A percentile compares a stretch with the other conserved stretches of the same genome.
phyloP scores from a whole-genome alignment of 2,797 vertebrate species.

The Sebastes vulpes region DNA sequence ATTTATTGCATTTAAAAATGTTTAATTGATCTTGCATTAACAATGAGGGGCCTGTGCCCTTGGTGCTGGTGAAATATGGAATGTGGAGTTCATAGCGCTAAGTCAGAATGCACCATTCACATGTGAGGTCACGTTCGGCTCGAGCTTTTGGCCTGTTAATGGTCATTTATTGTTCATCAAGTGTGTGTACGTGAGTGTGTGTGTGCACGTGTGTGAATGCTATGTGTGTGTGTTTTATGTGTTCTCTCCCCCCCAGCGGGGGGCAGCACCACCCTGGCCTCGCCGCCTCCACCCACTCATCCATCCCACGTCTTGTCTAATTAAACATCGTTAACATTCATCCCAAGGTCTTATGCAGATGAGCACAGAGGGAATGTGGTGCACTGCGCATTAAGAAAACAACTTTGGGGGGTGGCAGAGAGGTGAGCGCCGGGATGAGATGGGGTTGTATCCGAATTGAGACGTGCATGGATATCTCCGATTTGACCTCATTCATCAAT shows the following conservation, averaged over 20 bases:
- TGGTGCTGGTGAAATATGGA: constrained; percentile 63
- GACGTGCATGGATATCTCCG: constrained; percentile 85
- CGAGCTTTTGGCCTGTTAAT: constrained; percentile 77
- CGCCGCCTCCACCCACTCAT: constrained; percentile 80
- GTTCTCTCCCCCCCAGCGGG: constrained; percentile 74
- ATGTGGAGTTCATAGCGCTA: constrained; percentile 16
- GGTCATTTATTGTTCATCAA: constrained; percentile 75
- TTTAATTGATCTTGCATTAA: constrained; percentile 58
- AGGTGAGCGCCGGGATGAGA: constrained; percentile 74
- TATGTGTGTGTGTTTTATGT: constrained; percentile 59
- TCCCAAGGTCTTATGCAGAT: constrained; percentile 91
- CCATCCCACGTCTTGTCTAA: constrained; percentile 87
- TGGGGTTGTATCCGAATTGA: constrained; percentile 84
- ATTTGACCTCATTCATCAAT: constrained; percentile 89
- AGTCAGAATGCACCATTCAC: constrained; percentile 52
- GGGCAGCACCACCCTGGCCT: constrained; percentile 79
- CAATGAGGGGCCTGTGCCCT: constrained; percentile 62
- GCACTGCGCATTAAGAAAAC: constrained; percentile 88
- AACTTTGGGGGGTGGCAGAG: constrained; percentile 80
- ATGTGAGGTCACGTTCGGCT: constrained; percentile 63
- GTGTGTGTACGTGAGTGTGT: constrained; percentile 14
- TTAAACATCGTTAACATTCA: constrained; percentile 91
- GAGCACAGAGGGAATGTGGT: constrained; percentile 86
- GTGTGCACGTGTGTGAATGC: constrained; percentile 5
- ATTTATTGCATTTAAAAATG: constrained; percentile 65